Conservation (phyloP, 2,113 vertebrate species). For the Podarcis muralis region DNA sequence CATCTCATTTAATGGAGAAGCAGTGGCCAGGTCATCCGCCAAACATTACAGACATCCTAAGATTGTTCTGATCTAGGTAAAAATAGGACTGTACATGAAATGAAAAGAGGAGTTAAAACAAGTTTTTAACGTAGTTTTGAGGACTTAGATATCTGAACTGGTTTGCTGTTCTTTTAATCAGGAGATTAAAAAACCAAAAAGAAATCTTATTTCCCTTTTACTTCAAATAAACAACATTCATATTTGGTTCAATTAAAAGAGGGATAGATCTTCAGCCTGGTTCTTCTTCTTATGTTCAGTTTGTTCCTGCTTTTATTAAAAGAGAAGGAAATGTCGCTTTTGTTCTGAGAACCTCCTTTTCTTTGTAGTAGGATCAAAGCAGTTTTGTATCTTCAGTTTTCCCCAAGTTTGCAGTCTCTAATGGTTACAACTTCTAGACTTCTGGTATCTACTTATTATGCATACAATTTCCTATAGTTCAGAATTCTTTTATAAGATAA, state of each 20-base stretch:
- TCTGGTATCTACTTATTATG: slow-evolving; percentile 3
- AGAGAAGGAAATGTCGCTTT: slow-evolving; percentile 2
- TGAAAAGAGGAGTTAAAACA: not conserved
- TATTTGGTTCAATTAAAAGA: slow-evolving; percentile 26
- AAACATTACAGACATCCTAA: not conserved
- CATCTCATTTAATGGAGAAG: too few species aligned
- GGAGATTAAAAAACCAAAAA: not conserved
- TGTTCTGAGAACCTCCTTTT: not conserved
- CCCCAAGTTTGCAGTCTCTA: not conserved
- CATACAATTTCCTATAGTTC: not conserved
- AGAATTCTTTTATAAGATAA: not conserved
- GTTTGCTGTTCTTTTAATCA: slow-evolving; percentile 1
- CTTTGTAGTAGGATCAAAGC: slow-evolving; percentile 2
- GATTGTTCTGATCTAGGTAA: not conserved
- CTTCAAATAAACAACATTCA: slow-evolving; percentile 16
- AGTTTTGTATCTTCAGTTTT: not conserved
- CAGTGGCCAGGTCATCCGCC: not conserved
- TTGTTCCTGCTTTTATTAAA: slow-evolving; percentile 12
- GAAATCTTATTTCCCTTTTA: not conserved
- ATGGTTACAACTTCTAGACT: not conserved
- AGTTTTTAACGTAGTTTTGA: not conserved
- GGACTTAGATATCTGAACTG: not conserved
- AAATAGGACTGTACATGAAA: not conserved
- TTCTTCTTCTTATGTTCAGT: not conserved
- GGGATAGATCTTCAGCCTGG: not conserved